Percentiles rank a stretch among this genome's conserved stretches.
Evolutionary conservation across 1,140 invertebrate species (phyloP).

Genomic region (Branchinecta lynchi): DNA sequence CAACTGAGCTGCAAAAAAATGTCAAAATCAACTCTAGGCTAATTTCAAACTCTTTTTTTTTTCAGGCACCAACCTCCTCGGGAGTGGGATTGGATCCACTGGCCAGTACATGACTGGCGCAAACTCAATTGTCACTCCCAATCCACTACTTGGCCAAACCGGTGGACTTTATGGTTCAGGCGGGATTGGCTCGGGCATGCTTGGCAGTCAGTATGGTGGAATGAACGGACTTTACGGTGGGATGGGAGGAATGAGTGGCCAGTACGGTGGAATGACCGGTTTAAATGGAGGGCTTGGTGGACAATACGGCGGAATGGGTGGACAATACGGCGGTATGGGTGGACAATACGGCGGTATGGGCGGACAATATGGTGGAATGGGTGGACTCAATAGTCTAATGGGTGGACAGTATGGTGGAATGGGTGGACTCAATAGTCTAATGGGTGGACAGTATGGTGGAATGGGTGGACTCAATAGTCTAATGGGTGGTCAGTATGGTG

Average conservation of each 20-base stretch:
- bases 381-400: too few species aligned
- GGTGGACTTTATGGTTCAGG: not conserved
- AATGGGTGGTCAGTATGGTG: too few species aligned
- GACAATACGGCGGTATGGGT: not conserved
- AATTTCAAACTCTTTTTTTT: not conserved
- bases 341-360: not conserved
- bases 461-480: too few species aligned
- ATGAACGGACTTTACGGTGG: not conserved
- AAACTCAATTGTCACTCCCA: constrained; percentile 3
- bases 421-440: too few species aligned
- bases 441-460: too few species aligned
- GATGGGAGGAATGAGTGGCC: not conserved
- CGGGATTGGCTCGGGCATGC: not conserved
- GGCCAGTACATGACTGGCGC: not conserved
- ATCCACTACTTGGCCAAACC: not conserved
- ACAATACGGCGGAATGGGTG: not conserved
- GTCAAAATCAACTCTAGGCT: too few species aligned
- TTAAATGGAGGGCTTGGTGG: not conserved
- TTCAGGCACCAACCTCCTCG: constrained; percentile 5
- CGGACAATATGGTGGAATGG: not conserved
- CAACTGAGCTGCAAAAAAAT: too few species aligned
- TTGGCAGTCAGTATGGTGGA: not conserved
- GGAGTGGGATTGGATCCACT: not conserved
- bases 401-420: too few species aligned
- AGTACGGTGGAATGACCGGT: not conserved